phyloP scores from a whole-genome alignment of 2,113 vertebrate species.

The Egretta garzetta region DNA sequence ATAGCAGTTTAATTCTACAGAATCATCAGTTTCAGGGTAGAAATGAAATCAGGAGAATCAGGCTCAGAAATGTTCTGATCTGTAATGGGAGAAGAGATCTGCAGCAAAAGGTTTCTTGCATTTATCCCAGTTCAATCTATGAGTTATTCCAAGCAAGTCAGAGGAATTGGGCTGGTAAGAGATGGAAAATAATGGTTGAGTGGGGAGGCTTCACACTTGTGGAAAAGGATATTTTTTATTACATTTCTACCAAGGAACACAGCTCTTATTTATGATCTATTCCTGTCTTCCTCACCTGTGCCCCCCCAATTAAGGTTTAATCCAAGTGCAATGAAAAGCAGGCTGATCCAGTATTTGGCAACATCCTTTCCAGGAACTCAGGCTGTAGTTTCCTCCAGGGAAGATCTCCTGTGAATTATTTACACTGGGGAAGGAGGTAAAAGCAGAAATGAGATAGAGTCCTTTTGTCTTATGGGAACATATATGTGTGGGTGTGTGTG shows the following conservation, averaged over 20 bases:
- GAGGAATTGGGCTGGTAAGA: not conserved
- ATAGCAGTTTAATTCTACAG: not conserved
- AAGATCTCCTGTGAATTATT: not conserved
- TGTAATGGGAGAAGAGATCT: not conserved
- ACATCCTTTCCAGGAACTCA: conserved; percentile 64
- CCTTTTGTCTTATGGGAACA: not conserved
- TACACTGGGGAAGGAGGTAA: not conserved
- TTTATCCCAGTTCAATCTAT: not conserved
- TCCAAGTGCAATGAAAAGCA: conserved; percentile 62
- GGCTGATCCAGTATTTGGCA: conserved; percentile 63
- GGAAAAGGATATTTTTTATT: not conserved
- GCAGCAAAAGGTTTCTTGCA: not conserved
- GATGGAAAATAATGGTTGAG: not conserved
- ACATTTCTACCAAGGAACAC: not conserved
- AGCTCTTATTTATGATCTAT: not conserved
- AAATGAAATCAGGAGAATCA: not conserved
- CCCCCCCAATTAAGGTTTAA: not conserved
- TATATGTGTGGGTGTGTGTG: no score
- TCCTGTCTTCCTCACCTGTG: no score
- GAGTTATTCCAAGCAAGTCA: not conserved
- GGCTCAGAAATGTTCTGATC: not conserved
- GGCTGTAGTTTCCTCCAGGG: conserved; percentile 56
- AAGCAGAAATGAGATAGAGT: not conserved
- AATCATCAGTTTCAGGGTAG: not conserved
- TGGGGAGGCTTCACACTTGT: not conserved